phyloP scores from a whole-genome alignment of 2,888 invertebrate genomes.

The Malthinus seriepunctatus region DNA sequence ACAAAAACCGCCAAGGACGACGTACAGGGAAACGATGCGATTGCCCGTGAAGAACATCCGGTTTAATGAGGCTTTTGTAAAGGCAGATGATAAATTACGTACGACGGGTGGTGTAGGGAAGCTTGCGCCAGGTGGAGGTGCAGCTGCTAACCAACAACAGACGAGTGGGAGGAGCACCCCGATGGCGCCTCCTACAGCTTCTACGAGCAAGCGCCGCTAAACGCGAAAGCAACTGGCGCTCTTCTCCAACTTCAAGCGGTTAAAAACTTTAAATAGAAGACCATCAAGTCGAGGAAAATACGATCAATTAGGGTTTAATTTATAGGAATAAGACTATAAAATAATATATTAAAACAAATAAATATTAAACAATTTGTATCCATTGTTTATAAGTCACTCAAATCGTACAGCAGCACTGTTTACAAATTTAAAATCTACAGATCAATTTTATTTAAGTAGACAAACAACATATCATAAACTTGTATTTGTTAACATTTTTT shows the following conservation, averaged over 20 bases:
- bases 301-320: constrained; percentile 1
- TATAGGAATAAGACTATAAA: constrained; percentile 8
- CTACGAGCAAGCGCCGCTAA: too few relatives aligned
- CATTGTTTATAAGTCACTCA: constrained; percentile 54
- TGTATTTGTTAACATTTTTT: constrained; percentile 38
- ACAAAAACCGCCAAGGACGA: neutral
- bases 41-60: constrained; percentile 21
- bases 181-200: neutral
- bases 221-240: neutral
- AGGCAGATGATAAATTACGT: too few relatives aligned
- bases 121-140: neutral
- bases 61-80: neutral
- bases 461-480: constrained; percentile 43
- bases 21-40: constrained; percentile 17
- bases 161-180: neutral
- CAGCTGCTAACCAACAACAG: neutral
- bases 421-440: constrained; percentile 51
- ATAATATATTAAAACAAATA: constrained; percentile 39
- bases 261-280: too few relatives aligned
- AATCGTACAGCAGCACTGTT: constrained; percentile 52
- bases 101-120: neutral
- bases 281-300: neutral
- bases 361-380: constrained; percentile 55
- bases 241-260: too few relatives aligned
- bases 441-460: constrained; percentile 46